Evolutionary conservation across 2,113 vertebrate species (phyloP).

Genomic region (Nothoprocta perdicaria): DNA sequence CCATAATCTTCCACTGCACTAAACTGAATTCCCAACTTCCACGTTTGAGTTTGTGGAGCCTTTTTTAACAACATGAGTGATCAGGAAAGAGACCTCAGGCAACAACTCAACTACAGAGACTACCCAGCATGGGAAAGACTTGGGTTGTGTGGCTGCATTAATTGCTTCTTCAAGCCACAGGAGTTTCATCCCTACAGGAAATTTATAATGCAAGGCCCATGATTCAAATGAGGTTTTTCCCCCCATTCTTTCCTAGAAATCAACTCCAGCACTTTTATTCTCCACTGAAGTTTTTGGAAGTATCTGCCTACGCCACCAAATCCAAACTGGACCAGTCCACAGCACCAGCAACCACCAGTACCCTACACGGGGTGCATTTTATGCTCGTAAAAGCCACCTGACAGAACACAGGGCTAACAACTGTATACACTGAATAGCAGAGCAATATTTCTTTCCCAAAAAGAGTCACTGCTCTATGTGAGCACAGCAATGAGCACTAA

Average conservation of each 20-base stretch:
- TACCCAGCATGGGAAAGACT: not conserved
- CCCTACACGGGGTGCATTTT: not conserved
- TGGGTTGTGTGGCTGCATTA: not conserved
- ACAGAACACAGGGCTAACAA: not conserved
- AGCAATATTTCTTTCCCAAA: not conserved
- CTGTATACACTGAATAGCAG: not conserved
- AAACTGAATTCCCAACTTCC: not conserved
- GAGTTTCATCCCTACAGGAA: not conserved
- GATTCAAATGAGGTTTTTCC: not conserved
- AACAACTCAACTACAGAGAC: not conserved
- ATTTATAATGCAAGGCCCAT: not conserved
- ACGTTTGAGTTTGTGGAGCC: not conserved
- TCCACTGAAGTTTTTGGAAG: not conserved
- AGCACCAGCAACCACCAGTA: not conserved
- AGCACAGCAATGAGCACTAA: not conserved
- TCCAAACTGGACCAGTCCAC: accelerated
- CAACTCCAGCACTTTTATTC: accelerated
- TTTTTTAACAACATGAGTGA: not conserved
- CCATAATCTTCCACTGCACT: not conserved
- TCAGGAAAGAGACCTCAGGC: not conserved
- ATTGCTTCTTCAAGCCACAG: not conserved
- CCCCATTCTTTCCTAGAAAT: not conserved
- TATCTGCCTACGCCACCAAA: not conserved
- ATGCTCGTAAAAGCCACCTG: accelerated
- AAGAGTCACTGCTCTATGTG: not conserved